Evolutionary conservation across 2,113 vertebrate species (phyloP).

Genomic region (Carassius auratus): DNA sequence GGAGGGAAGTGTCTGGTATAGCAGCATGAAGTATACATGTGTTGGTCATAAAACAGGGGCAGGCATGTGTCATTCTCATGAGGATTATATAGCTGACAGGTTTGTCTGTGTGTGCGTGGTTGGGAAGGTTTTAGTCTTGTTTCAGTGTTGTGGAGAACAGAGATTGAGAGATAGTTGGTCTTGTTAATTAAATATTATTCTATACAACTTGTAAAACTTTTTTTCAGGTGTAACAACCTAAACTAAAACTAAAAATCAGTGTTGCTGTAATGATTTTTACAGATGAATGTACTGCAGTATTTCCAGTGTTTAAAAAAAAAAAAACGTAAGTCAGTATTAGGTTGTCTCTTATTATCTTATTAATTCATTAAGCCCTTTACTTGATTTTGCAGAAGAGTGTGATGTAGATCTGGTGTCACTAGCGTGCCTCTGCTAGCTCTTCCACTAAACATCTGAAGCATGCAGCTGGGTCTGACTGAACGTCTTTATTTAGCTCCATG

Average conservation of each 20-base stretch:
- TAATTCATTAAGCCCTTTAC: background rate
- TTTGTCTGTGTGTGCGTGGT: background rate
- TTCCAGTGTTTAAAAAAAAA: too few species aligned
- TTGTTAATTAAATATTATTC: background rate
- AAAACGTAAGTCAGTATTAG: background rate
- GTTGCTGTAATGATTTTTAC: background rate
- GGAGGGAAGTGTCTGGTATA: background rate
- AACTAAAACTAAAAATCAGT: background rate
- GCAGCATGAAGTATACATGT: slow-evolving; percentile 18
- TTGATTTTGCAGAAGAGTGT: slow-evolving; percentile 9
- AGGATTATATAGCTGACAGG: slow-evolving; percentile 1
- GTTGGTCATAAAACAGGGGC: slow-evolving; percentile 11
- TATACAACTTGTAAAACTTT: background rate
- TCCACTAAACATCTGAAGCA: slow-evolving; percentile 12
- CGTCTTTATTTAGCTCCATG: slow-evolving; percentile 42
- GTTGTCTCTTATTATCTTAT: background rate
- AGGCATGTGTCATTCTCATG: slow-evolving; percentile 25
- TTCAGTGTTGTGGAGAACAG: background rate
- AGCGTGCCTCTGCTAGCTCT: slow-evolving; percentile 2
- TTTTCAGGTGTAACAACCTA: background rate
- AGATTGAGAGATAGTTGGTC: background rate
- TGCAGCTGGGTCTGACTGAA: slow-evolving; percentile 24
- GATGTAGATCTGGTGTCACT: background rate
- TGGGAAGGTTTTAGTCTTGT: background rate
- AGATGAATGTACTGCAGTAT: background rate